These are phyloP conservation scores for Palythoa heliodiscus DNA, from an alignment of 92 coral and sea anemone species.

Conservation along the genomic window DNA sequence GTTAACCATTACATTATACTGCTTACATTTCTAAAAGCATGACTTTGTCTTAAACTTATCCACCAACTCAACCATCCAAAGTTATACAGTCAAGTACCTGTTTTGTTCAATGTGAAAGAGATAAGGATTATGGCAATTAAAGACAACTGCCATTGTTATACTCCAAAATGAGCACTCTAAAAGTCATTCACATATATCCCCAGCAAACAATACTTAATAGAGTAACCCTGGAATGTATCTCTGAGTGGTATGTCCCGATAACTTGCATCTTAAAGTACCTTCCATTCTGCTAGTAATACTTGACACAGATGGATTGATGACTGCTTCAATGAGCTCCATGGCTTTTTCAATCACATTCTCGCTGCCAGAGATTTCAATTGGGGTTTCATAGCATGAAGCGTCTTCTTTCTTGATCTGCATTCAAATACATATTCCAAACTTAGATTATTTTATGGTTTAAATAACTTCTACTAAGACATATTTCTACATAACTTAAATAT, in stretches of 20 bases:
- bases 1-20: too few relatives aligned
- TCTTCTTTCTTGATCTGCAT: slow-evolving; percentile 80
- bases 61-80: too few relatives aligned
- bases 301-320: slow-evolving; percentile 57
- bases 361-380: slow-evolving; percentile 83
- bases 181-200: too few relatives aligned
- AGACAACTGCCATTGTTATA: too few relatives aligned
- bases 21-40: too few relatives aligned
- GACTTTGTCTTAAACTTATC: too few relatives aligned
- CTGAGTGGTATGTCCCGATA: background rate
- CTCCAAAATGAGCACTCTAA: too few relatives aligned
- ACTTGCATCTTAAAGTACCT: slow-evolving; percentile 24
- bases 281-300: slow-evolving; percentile 43
- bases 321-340: slow-evolving; percentile 78
- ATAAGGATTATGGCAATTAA: too few relatives aligned
- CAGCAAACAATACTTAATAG: background rate
- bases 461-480: background rate
- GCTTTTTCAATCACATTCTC: slow-evolving; percentile 72
- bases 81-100: too few relatives aligned
- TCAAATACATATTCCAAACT: background rate
- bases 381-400: slow-evolving; percentile 77
- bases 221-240: background rate
- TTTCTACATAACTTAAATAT: too few relatives aligned
- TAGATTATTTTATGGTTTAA: background rate
- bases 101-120: too few relatives aligned